phyloP scores from a whole-genome alignment of 2,113 vertebrate genomes.

The Pao palembangensis region DNA sequence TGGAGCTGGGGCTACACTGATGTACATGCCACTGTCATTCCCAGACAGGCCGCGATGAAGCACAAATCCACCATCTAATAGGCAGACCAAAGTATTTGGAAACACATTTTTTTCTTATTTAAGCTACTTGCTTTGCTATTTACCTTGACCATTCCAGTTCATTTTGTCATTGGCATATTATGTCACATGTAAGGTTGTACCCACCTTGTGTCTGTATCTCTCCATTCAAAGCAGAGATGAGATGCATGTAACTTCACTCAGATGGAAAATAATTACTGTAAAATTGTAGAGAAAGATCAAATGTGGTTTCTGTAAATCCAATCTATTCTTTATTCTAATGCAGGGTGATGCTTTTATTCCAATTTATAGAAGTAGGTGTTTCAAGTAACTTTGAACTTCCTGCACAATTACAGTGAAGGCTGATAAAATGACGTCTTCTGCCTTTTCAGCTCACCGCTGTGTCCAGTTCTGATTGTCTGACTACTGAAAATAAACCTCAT shows the following conservation, averaged over 20 bases:
- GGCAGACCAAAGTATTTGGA: slow-evolving; percentile 5
- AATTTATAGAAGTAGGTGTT: background rate
- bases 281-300: background rate
- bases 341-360: no score
- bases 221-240: no score
- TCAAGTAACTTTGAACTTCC: slow-evolving; percentile 35
- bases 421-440: slow-evolving; percentile 54
- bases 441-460: slow-evolving; percentile 21
- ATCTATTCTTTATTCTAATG: no score
- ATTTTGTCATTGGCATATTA: no score
- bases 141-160: background rate
- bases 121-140: slow-evolving; percentile 3
- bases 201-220: no score
- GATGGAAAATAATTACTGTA: background rate
- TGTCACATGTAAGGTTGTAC: no score
- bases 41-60: slow-evolving; percentile 47
- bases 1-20: slow-evolving; percentile 38
- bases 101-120: slow-evolving; percentile 8
- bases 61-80: slow-evolving; percentile 13
- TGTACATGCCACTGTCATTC: slow-evolving; percentile 54
- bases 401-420: slow-evolving; percentile 45
- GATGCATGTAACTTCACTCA: background rate
- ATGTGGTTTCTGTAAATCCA: background rate
- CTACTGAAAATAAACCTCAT: slow-evolving; percentile 13
- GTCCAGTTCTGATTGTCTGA: slow-evolving; percentile 25